Percentiles rank a stretch among this genome's conserved stretches.
These are phyloP conservation scores for Unio pictorum DNA, from an alignment of 2,888 invertebrate species.

Conservation along the genomic window DNA sequence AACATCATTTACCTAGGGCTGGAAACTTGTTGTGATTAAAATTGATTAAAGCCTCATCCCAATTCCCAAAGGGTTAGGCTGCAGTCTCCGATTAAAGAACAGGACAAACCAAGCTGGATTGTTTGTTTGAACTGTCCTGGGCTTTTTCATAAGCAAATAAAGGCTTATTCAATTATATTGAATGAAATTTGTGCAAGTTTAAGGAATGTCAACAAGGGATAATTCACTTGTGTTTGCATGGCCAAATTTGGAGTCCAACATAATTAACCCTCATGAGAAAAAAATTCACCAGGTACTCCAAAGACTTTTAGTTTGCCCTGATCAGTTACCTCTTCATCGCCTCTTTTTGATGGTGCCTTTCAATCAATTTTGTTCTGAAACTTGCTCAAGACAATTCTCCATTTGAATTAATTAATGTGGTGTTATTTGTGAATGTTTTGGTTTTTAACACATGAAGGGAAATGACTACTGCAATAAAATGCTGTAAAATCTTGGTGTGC, in stretches of 20 bases:
- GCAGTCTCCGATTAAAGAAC: conserved; percentile 42
- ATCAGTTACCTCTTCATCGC: no score
- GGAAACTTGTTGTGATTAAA: conserved; percentile 59
- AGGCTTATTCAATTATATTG: conserved; percentile 57
- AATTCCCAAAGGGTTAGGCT: conserved; percentile 47
- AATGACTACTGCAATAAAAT: no score
- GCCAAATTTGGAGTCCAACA: conserved; percentile 41
- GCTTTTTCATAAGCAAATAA: conserved; percentile 50
- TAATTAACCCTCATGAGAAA: conserved; percentile 45
- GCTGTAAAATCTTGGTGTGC: no score
- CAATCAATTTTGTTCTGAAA: no score
- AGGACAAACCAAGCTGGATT: conserved; percentile 49
- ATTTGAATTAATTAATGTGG: no score
- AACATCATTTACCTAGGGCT: conserved; percentile 53
- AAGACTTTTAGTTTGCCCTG: no score
- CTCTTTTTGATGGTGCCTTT: no score
- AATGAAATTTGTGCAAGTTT: conserved; percentile 58
- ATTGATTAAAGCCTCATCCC: conserved; percentile 55
- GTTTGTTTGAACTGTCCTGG: conserved; percentile 46
- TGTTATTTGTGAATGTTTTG: no score
- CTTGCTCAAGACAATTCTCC: no score
- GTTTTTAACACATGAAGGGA: no score
- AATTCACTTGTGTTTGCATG: conserved; percentile 48
- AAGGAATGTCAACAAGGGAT: conserved; percentile 45
- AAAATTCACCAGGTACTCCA: no score